Conservation (phyloP, 2,888 invertebrate species). For the Quadroppia sp. region DNA sequence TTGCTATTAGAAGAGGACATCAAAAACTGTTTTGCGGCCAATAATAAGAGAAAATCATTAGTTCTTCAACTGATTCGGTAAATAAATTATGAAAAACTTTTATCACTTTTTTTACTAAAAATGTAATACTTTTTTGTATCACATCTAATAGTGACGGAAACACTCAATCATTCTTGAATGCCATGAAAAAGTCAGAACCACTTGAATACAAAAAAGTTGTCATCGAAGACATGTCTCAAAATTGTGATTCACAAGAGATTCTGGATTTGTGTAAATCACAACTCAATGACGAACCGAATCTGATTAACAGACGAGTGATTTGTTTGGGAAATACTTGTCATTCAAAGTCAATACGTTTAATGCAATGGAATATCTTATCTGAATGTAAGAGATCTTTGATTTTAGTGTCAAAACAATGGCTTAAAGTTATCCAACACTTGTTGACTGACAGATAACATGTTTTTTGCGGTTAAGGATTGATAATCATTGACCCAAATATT, state of each 20-base stretch:
- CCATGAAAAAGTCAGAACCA: slow-evolving; percentile 2
- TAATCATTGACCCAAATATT: slow-evolving; percentile 33
- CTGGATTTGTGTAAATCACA: neutral
- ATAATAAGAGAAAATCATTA: slow-evolving; percentile 11
- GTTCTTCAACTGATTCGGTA: slow-evolving; percentile 21
- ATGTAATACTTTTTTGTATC: neutral
- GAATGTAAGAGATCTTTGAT: slow-evolving; percentile 63
- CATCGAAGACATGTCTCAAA: neutral
- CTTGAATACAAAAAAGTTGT: slow-evolving; percentile 28
- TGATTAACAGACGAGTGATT: neutral
- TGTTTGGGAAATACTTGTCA: neutral
- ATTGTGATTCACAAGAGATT: neutral
- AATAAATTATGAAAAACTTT: neutral
- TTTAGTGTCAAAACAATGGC: neutral
- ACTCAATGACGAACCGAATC: neutral
- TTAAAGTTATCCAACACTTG: neutral
- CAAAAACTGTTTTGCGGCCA: neutral
- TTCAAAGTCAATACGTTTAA: slow-evolving; percentile 51
- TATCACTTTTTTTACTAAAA: neutral
- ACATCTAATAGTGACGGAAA: slow-evolving; percentile 1
- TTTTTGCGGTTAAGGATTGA: slow-evolving; percentile 23
- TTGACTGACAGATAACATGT: neutral
- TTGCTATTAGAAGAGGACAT: neutral
- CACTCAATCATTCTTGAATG: slow-evolving; percentile 8
- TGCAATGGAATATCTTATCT: slow-evolving; percentile 69